These are phyloP conservation scores for Andrena bucephala DNA, from an alignment of 2,888 invertebrate genomes.

Conservation along the genomic window DNA sequence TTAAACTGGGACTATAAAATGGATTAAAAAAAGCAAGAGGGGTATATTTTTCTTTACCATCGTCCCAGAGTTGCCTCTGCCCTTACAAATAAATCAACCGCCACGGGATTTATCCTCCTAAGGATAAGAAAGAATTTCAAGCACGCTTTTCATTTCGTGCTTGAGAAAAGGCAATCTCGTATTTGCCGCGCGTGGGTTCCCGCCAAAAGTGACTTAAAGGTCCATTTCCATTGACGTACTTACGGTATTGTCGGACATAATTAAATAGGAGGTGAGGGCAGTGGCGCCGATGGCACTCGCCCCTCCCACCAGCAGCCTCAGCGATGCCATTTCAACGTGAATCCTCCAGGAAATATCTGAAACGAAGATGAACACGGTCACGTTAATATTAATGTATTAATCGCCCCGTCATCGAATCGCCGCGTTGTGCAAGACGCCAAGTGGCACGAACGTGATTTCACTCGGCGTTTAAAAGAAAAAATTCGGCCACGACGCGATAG, in stretches of 20 bases:
- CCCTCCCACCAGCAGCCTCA: slow-evolving; percentile 86
- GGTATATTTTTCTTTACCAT: too few species aligned
- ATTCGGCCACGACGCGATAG: too few species aligned
- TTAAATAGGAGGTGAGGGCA: slow-evolving; percentile 87
- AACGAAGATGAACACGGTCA: slow-evolving; percentile 27
- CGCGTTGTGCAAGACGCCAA: slow-evolving; percentile 9
- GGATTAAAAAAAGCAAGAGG: too few species aligned
- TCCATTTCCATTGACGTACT: slow-evolving; percentile 61
- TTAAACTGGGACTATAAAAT: too few species aligned
- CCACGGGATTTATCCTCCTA: too few species aligned
- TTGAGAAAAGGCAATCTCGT: background rate
- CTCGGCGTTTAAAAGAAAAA: background rate
- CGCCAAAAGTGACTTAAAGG: background rate
- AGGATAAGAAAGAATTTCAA: too few species aligned
- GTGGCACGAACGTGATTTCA: background rate
- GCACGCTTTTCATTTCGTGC: too few species aligned
- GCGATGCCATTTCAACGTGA: slow-evolving; percentile 76
- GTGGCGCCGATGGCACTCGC: slow-evolving; percentile 88
- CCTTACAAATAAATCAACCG: too few species aligned
- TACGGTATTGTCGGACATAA: slow-evolving; percentile 86
- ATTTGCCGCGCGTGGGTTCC: background rate
- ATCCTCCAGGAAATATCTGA: slow-evolving; percentile 58
- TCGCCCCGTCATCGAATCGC: background rate
- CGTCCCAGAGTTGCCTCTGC: too few species aligned
- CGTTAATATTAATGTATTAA: background rate